Base-by-base conservation (phyloP, 2,113 vertebrate species). In the Catharus bicknelli region DNA sequence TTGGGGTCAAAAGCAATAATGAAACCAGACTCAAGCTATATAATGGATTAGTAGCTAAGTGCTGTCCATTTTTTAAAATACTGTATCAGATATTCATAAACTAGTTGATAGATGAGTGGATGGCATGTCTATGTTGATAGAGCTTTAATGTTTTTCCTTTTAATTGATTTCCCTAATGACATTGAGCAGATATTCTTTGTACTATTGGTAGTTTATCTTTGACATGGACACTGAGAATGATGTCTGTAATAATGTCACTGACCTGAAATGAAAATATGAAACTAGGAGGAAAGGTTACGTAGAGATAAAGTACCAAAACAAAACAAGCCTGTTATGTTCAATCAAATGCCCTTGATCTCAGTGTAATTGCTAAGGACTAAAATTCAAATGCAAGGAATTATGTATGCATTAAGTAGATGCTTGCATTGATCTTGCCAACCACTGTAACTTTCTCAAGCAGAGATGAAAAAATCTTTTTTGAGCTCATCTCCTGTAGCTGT, bases 151-250 rank as follows among this genome's bases (percentile, higher is more conserved):
- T 22, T 90, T 94, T 82, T 54, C 32, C 16, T 87, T 57, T 74
- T 66, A 34, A 64, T 57, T 68, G 22, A 90, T 96, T 96, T 92
- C 30, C n/a, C 11, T 73, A 17, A n/a, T 83, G 81, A 62, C 25
- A 45, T 13, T 51, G n/a, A 68, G 9, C 29, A 76, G 63, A 85
- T 38, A 51, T 8, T 77, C 30, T 51, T 86, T 4, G 1, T 81
- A 20, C 5, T 78, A 19, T 42, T 51, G n/a, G 8, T 53, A 64
- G 11, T 54, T 83, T 42, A 27, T 90, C 36, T 91, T 47, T 68
- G 38, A 68, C 21, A 51, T 7, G 29, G 38, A 36, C 48, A 32
- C 19, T 45, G 15, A 84, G 12, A 61, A 77, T 43, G 34, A 32
- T 63, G 22, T 63, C 43, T 70, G 11, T 53, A 84, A 69, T 73